phyloP scores from a whole-genome alignment of 2,113 vertebrate species.

The Nycticryphes semicollaris region DNA sequence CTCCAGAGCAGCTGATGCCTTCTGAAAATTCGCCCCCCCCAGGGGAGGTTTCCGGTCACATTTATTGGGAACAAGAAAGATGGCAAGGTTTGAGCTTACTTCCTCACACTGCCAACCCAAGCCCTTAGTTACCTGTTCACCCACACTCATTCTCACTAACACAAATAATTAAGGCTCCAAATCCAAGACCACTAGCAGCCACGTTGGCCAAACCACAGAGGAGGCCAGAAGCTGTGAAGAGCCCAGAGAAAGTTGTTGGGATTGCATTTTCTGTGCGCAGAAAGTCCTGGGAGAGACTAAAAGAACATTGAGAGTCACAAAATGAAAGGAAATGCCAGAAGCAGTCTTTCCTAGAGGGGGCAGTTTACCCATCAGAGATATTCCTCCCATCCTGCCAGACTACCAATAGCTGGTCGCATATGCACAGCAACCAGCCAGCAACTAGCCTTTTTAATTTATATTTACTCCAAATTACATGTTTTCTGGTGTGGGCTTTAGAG shows the following conservation, averaged over 20 bases:
- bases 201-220: not conserved
- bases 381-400: not conserved
- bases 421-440: not conserved
- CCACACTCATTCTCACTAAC: not conserved
- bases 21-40: not conserved
- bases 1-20: not conserved
- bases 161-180: not conserved
- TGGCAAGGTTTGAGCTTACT: not conserved
- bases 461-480: constrained; percentile 15
- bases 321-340: not conserved
- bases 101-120: not conserved
- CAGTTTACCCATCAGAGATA: not conserved
- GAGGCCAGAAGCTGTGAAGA: not conserved
- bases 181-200: not conserved
- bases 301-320: not conserved
- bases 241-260: not conserved
- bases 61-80: not conserved
- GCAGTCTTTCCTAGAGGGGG: not conserved
- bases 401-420: not conserved
- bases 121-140: not conserved
- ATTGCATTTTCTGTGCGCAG: not conserved
- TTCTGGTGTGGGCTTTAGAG: not conserved
- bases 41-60: not conserved
- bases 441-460: not conserved
- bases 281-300: not conserved